phyloP scores from a whole-genome alignment of 2,113 vertebrate species.

The Pelmatolapia mariae region DNA sequence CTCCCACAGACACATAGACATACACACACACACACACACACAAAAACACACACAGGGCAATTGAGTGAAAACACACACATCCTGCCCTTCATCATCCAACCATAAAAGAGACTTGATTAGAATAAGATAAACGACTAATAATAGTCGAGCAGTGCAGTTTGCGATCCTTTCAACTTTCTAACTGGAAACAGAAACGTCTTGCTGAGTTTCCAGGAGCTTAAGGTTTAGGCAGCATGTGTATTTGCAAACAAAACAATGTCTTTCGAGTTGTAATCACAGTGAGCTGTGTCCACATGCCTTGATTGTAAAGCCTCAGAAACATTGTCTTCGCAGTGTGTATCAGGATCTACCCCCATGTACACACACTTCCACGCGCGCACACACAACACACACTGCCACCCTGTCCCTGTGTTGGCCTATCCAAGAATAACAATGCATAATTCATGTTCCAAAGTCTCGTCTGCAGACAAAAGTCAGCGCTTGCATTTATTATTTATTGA shows the following conservation, averaged over 20 bases:
- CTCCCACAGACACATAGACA: not conserved
- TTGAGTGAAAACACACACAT: not conserved
- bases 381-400: conserved; percentile 33
- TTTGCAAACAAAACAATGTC: conserved; percentile 14
- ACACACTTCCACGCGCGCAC: not conserved
- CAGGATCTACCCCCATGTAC: not conserved
- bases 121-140: not conserved
- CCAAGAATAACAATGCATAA: conserved; percentile 72
- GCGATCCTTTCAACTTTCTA: not conserved
- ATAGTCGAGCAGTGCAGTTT: not conserved
- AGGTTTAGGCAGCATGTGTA: not conserved
- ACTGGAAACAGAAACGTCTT: not conserved
- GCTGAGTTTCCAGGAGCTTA: not conserved
- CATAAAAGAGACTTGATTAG: not conserved
- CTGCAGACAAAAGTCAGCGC: conserved; percentile 71
- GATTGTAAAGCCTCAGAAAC: conserved; percentile 33
- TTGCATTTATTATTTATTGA: conserved; percentile 73
- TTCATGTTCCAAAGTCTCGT: conserved; percentile 65
- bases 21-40: not conserved
- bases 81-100: not conserved
- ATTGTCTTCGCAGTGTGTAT: conserved; percentile 7
- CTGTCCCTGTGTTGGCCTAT: conserved; percentile 61
- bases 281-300: conserved; percentile 19
- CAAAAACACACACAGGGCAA: conserved; percentile 1
- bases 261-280: conserved; percentile 20